These are phyloP conservation scores for Amyelois transitella DNA, from an alignment of 1,140 invertebrate genomes.

Conservation along the genomic window DNA sequence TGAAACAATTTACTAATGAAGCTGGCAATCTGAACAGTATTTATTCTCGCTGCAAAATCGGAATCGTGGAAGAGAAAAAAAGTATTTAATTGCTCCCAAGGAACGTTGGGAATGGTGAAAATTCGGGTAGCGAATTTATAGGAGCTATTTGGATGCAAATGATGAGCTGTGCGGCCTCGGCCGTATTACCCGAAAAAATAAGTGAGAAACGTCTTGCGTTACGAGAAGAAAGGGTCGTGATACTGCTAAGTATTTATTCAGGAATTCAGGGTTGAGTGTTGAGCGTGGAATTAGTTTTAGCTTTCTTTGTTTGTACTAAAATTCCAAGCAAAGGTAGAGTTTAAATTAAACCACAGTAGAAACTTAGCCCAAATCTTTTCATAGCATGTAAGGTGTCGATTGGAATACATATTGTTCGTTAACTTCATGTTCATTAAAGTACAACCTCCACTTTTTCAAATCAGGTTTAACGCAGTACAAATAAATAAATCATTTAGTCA, in stretches of 20 bases:
- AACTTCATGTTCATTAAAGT: no score
- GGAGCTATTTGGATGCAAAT: constrained; percentile 71
- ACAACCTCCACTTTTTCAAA: no score
- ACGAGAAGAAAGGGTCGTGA: constrained; percentile 51
- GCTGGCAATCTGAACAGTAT: constrained; percentile 47
- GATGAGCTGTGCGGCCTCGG: constrained; percentile 55
- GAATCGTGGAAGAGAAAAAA: constrained; percentile 41
- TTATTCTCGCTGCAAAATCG: constrained; percentile 54
- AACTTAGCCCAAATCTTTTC: no score
- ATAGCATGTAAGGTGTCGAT: no score
- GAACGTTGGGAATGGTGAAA: constrained; percentile 57
- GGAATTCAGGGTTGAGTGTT: constrained; percentile 7
- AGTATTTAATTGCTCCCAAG: constrained; percentile 69
- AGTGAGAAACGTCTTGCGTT: constrained; percentile 64
- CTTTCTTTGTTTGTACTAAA: neutral
- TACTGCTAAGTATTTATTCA: constrained; percentile 25
- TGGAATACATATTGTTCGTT: no score
- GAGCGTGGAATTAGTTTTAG: neutral
- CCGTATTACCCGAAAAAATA: constrained; percentile 60
- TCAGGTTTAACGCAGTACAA: no score
- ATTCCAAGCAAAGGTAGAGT: no score
- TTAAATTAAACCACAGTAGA: no score
- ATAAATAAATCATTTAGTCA: no score
- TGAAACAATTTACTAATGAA: constrained; percentile 55
- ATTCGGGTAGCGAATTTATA: constrained; percentile 70